Conservation (phyloP, 1,140 invertebrate species). For the Pentalonia nigronervosa region DNA sequence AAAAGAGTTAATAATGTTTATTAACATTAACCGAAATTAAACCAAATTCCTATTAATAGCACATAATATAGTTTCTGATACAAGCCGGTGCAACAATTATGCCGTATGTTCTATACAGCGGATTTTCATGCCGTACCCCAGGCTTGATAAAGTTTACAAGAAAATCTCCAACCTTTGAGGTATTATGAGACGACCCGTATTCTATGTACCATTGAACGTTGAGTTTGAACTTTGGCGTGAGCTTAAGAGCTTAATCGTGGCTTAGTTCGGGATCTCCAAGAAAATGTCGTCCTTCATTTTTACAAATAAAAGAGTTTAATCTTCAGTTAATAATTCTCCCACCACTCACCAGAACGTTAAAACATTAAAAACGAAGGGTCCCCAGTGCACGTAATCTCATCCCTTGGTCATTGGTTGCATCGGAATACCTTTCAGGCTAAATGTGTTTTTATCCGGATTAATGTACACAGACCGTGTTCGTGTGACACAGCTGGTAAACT, state of each 20-base stretch:
- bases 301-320: conserved; percentile 52
- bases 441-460: conserved; percentile 30
- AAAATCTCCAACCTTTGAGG: conserved; percentile 38
- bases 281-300: conserved; percentile 46
- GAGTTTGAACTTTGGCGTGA: conserved; percentile 22
- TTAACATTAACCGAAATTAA: not conserved
- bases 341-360: not conserved
- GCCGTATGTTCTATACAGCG: not conserved
- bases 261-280: conserved; percentile 25
- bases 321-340: conserved; percentile 32
- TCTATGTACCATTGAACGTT: not conserved
- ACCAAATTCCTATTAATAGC: not conserved
- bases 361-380: conserved; percentile 43
- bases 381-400: not conserved
- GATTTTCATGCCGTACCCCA: not conserved
- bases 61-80: not conserved
- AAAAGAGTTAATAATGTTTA: not conserved
- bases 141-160: conserved; percentile 1
- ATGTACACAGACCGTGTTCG: not conserved
- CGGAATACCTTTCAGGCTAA: conserved; percentile 34
- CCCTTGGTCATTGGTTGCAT: not conserved
- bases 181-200: not conserved
- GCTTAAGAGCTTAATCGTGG: conserved; percentile 56
- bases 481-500: not conserved
- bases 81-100: not conserved